Evolutionary conservation across 2,888 invertebrate species (phyloP), one percentile per base, ranked within the genome.

Genomic region (Merodon equestris): DNA sequence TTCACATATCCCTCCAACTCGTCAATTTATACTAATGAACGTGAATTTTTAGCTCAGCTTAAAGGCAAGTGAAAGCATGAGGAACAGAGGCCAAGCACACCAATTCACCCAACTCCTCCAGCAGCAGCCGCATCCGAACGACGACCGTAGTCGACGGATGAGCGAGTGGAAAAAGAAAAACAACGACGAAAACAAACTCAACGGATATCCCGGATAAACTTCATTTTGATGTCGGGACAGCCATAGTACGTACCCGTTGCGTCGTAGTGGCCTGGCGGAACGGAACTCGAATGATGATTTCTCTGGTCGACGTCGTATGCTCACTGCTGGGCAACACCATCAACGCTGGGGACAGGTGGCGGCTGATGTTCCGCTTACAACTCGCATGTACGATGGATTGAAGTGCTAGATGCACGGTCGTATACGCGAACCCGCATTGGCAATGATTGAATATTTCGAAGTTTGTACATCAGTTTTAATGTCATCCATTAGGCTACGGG

Each of bases 1-100:
- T 83, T 81, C 83, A 82, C 82, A 83, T 75, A 81, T 81, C 75
- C 79, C 70, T 75, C 82, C 82, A 77, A 82, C 83, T 82, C 83
- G 81, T 83, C 83, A 83, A 83, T 83, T 83, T 83, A 73, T 82
- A 81, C 83, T 83, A 83, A 83, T 83, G 83, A 83, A 83, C 82
- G 72, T 71, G 75, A 66, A 81, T 81, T 81, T 81, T 70, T 81
- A 81, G 75, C 74, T 71, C 66, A 71, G 81, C 81, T 79, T 70
- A 79, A 68, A 68, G 68, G 60, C 48, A 57, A 47, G 48, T 63
- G 42, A 68, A 18, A 54, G 68, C 40, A 73, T 67, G 73, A 50
- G 79, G 61, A 70, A 76, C 57, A 57, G 38, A 40, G 66, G 68
- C 73, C 73, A 58, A 27, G 58, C 40, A 74, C 68, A 66, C 68